Evolutionary conservation across 2,113 vertebrate species (phyloP).

Genomic region (Amphiprion percula): DNA sequence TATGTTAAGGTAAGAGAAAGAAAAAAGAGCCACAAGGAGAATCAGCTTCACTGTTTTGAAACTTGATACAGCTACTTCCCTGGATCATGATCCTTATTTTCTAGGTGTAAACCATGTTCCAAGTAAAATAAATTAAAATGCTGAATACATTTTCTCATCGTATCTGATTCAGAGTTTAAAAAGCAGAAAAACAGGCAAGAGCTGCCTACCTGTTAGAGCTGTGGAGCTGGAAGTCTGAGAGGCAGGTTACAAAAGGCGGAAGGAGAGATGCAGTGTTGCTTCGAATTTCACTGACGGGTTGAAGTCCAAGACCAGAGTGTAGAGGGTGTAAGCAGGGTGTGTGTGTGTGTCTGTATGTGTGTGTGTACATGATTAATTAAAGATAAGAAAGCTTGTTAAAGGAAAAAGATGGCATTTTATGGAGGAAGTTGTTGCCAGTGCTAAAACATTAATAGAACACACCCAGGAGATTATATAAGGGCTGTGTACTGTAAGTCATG

Average conservation of each 20-base stretch:
- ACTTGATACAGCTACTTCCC: slow-evolving; percentile 8
- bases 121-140: not conserved
- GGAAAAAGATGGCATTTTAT: slow-evolving; percentile 8
- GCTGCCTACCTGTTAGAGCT: slow-evolving; percentile 59
- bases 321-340: slow-evolving; percentile 28
- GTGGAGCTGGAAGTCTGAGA: slow-evolving; percentile 8
- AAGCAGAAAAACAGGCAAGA: not conserved
- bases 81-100: not conserved
- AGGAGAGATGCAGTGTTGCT: slow-evolving; percentile 56
- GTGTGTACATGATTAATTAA: slow-evolving; percentile 39
- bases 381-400: slow-evolving; percentile 52
- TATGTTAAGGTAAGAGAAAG: not conserved
- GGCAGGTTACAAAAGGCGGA: slow-evolving; percentile 41
- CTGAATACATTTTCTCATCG: not conserved
- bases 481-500: not conserved
- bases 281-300: slow-evolving; percentile 73
- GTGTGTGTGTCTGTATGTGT: slow-evolving; percentile 23
- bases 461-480: not conserved
- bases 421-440: not conserved
- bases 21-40: not conserved
- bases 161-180: not conserved
- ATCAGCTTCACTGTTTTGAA: not conserved
- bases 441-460: not conserved
- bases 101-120: not conserved
- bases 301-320: slow-evolving; percentile 78